Percentiles rank a stretch among this genome's conserved stretches.
phyloP scores from a whole-genome alignment of 2,888 invertebrate genomes.

The Cyclophora albipunctata region DNA sequence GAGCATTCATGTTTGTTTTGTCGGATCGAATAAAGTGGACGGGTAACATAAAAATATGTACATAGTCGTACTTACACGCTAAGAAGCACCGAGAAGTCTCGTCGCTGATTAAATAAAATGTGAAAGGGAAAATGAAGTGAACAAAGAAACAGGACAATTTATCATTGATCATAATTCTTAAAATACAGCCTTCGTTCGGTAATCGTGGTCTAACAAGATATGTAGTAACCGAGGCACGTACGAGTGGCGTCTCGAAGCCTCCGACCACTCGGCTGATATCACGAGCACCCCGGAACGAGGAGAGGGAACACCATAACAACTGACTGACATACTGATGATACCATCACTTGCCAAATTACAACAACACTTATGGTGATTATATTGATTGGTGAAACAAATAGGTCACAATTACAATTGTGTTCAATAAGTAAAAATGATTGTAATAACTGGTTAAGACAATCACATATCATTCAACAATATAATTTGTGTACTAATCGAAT shows the following conservation, averaged over 20 bases:
- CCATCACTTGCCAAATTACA: background rate
- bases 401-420: background rate
- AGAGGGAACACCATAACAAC: background rate
- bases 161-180: background rate
- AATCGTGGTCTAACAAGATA: slow-evolving; percentile 27
- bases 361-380: background rate
- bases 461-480: too few relatives aligned
- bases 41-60: background rate
- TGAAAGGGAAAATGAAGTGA: too few relatives aligned
- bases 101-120: too few relatives aligned
- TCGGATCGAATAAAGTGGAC: background rate
- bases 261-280: background rate
- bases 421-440: background rate
- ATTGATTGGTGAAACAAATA: background rate
- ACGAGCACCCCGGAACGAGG: background rate
- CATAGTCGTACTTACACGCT: background rate
- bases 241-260: background rate
- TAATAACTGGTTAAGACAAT: background rate
- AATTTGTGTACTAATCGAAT: too few relatives aligned
- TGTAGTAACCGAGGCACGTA: slow-evolving; percentile 33
- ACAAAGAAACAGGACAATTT: background rate
- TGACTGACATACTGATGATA: background rate
- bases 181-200: slow-evolving; percentile 3
- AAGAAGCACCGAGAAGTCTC: background rate
- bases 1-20: background rate